Base-by-base conservation (phyloP, 1,140 invertebrate species). In the Procambarus clarkii region DNA sequence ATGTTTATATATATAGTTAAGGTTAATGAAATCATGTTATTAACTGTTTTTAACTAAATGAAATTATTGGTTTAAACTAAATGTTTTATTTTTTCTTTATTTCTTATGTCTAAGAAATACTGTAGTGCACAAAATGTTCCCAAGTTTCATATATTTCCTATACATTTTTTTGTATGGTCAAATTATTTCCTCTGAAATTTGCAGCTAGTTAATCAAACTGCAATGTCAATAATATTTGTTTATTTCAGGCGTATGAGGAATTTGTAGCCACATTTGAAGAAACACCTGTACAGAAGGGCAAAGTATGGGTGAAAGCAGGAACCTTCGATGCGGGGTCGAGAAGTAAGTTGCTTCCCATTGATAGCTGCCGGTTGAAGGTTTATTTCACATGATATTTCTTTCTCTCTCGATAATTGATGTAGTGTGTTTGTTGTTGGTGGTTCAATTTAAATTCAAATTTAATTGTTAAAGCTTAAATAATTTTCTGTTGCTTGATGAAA, bases 241-340 rank as follows among this genome's bases (percentile, higher is more conserved):
- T 85, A 54, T 92, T 71, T 3, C 91, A 93, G 93, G 93, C 92
- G 2, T 99, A 98, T 95, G 97, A 99, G 96, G 98, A 99, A 94
- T 99, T 99, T 96, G 97, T 99, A 44, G 98, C 98, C 88, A 98
- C 98, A 18, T 99, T 99, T 95, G 98, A 99, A 96, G 98, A 99
- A 92, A 96, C 96, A 9, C 96, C 97, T 3, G 95, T 95, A 48
- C 96, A 96, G 94, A 93, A 93, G 48, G 97, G 96, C 45, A 99
- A 99, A 95, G 96, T 98, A 86, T 99, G 98, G 98, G 97, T 99
- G 0, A 99, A 99, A 95, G 98, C 98, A 79, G 98, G 98, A 78
- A 98, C 98, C 2, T 99, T 99, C 94, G 98, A 99, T 96, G 97
- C 98, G 88, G 98, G 98, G 15, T 97, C 97, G 93, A 96, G 97